Percentiles rank a stretch among this genome's conserved stretches.
Evolutionary conservation across 37 sponge, comb jelly and placozoan genomes (phyloP).

Genomic region (Aplysina aerophoba): DNA sequence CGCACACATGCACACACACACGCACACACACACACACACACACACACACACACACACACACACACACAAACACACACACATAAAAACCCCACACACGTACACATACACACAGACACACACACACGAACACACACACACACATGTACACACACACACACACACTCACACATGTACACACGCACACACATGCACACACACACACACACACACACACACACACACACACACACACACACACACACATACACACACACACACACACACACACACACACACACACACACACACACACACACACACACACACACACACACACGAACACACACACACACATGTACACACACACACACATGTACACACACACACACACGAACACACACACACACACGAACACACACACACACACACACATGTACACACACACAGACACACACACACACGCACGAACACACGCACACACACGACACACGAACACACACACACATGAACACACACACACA

Average conservation of each 20-base stretch:
- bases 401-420: too few species aligned
- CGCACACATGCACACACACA: neutral
- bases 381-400: too few species aligned
- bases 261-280: slow-evolving; percentile 33
- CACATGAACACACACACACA: slow-evolving; percentile 17
- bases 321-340: slow-evolving; percentile 7
- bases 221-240: slow-evolving; percentile 33
- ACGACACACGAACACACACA: slow-evolving; percentile 3
- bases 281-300: slow-evolving; percentile 31
- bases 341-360: slow-evolving; percentile 6
- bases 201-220: slow-evolving; percentile 17
- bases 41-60: slow-evolving; percentile 35
- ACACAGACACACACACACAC: too few species aligned
- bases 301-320: slow-evolving; percentile 26
- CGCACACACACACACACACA: slow-evolving; percentile 15
- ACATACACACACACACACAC: slow-evolving; percentile 33
- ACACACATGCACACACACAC: neutral
- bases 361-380: too few species aligned
- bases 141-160: slow-evolving; percentile 9
- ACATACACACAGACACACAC: slow-evolving; percentile 31
- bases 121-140: slow-evolving; percentile 30
- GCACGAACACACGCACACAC: too few species aligned
- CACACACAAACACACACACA: slow-evolving; percentile 31
- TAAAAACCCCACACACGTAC: slow-evolving; percentile 14
- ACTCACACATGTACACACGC: neutral